Base-by-base conservation (phyloP, 92 coral and sea anemone genomes). In the Montipora capitata region DNA sequence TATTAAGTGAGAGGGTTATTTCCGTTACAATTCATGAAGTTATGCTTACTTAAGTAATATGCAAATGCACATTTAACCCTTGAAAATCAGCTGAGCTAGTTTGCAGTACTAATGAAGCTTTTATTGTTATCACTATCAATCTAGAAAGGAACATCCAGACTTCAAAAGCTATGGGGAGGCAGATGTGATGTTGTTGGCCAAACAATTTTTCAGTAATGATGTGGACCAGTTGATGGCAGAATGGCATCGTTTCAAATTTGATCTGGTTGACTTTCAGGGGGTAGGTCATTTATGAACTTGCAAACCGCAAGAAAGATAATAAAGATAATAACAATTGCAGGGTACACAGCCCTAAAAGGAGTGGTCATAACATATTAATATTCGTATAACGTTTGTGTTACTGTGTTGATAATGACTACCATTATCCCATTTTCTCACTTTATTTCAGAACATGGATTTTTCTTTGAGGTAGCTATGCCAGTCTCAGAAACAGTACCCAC, bases 401-500 rank as follows among this genome's bases (percentile, higher is more conserved):
- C 35, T 27, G 35, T 77, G 49, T 56, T 39, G 40, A 3, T 10
- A 15, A 69, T 16, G 17, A 69, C 11, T 40, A 15, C 74, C 74
- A 16, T 69, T 13, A 27, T 69, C 2, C 16, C 44, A 35, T 63
- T 68, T 68, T 13, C 11, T 40, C 9, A 54, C 49, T 13, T 76
- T 76, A 3, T 76, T 51, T 76, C 59, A 76, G 81, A 65, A 76
- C 67, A 76, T 48, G 65, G 81, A 77, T 20, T 57, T 54, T 56
- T 77, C 67, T 63, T 63, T 77, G 67, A 77, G 68, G 52, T 51
- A 56, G 81, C 81, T 77, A 4, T 77, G 68, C 41, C 81, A 43
- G 79, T 79, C 84, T 79, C 84, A 63, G 72, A 79, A 56, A 48
- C 70, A 62, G 74, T 79, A 59, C 27, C 84, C 84, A 79, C 43